These are phyloP conservation scores for Chauna torquata DNA, from an alignment of 2,113 vertebrate species.

Conservation along the genomic window DNA sequence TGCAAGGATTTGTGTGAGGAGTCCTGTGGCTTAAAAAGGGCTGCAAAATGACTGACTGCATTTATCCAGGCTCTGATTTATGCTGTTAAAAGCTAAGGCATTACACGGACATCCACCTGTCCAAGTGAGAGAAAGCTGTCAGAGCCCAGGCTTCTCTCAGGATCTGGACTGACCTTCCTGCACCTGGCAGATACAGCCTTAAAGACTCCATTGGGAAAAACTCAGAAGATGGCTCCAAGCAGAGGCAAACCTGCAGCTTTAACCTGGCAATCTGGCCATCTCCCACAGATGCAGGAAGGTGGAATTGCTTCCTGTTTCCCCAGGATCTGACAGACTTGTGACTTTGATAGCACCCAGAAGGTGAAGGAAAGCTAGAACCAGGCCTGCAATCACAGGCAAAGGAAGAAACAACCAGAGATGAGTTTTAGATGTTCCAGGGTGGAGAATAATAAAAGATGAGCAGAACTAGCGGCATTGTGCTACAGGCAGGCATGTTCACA, in stretches of 20 bases:
- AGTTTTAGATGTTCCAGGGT: neutral
- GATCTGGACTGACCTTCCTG: neutral
- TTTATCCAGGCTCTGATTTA: neutral
- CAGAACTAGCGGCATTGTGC: neutral
- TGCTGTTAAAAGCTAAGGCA: neutral
- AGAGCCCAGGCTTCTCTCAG: neutral
- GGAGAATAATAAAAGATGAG: neutral
- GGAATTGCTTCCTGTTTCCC: neutral
- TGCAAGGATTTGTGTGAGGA: neutral
- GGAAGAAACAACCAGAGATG: neutral
- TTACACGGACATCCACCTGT: neutral
- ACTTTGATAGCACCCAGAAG: neutral
- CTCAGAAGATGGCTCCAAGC: neutral
- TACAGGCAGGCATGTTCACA: neutral
- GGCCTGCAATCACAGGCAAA: neutral
- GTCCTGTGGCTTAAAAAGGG: neutral
- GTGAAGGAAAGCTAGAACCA: neutral
- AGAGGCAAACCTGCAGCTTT: neutral
- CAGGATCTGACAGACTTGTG: neutral
- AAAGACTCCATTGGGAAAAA: neutral
- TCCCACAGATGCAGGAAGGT: neutral
- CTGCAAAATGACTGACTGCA: rapidly evolving
- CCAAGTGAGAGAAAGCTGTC: neutral
- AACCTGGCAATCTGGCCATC: neutral
- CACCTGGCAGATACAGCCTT: neutral